Percentiles rank a stretch among this genome's conserved stretches.
phyloP scores from a whole-genome alignment of 1,140 invertebrate species.

The Monochamus saltuarius region DNA sequence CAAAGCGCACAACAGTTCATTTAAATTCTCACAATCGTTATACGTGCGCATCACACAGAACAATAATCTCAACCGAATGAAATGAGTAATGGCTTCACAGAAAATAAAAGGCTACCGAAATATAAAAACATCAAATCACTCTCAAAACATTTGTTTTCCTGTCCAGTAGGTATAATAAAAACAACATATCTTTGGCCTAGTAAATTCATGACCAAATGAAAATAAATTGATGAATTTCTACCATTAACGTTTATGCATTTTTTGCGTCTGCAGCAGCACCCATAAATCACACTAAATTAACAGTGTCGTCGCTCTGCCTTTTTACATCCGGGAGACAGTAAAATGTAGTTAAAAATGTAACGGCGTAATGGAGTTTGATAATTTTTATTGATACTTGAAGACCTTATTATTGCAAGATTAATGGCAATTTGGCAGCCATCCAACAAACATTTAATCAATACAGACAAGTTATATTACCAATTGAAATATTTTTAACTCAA shows the following conservation, averaged over 20 bases:
- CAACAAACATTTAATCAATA: too few species aligned
- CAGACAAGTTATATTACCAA: too few species aligned
- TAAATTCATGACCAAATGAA: slow-evolving; percentile 28
- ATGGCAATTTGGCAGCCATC: too few species aligned
- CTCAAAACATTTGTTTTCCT: slow-evolving; percentile 40
- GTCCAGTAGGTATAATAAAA: slow-evolving; percentile 32
- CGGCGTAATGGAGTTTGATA: too few species aligned
- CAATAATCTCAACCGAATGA: slow-evolving; percentile 12
- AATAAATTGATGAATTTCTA: slow-evolving; percentile 28
- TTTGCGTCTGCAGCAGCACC: neutral
- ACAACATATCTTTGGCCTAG: slow-evolving; percentile 30
- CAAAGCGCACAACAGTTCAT: neutral
- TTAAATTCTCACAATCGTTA: slow-evolving; percentile 3
- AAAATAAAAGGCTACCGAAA: slow-evolving; percentile 28
- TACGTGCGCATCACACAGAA: slow-evolving; percentile 7
- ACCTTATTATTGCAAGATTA: too few species aligned
- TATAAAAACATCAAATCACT: slow-evolving; percentile 40
- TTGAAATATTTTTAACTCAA: too few species aligned
- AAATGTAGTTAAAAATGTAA: too few species aligned
- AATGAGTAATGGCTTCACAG: slow-evolving; percentile 32
- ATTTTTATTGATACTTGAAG: too few species aligned
- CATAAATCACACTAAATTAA: too few species aligned
- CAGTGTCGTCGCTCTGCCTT: too few species aligned
- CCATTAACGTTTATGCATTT: slow-evolving; percentile 20
- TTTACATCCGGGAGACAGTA: too few species aligned